Conservation (phyloP, 1,140 invertebrate species). For the Temnothorax curvispinosus region DNA sequence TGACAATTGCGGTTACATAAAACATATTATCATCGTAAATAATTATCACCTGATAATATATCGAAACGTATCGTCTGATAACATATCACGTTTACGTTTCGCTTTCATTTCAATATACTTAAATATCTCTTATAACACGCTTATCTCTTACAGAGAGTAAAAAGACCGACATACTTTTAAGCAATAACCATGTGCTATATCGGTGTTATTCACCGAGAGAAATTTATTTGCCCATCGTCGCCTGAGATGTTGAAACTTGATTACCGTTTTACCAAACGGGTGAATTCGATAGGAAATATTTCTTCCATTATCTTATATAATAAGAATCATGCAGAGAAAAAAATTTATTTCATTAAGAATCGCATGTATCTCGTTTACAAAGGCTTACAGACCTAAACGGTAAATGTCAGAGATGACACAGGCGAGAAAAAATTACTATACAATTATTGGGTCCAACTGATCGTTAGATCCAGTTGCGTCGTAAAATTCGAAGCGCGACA, state of each 20-base stretch:
- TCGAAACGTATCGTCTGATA: not conserved
- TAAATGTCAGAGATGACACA: not conserved
- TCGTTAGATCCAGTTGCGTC: conserved; percentile 12
- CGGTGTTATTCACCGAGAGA: not conserved
- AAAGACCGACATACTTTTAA: not conserved
- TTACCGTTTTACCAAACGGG: not conserved
- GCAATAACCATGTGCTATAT: not conserved
- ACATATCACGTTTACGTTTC: not conserved
- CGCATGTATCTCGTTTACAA: not conserved
- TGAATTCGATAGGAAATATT: not conserved
- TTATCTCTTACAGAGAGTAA: not conserved
- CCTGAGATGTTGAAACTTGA: not conserved
- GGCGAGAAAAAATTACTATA: not conserved
- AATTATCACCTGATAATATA: not conserved
- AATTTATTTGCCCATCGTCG: not conserved
- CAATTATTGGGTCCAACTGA: not conserved
- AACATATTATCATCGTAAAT: not conserved
- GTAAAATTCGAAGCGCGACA: not conserved
- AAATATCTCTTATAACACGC: not conserved
- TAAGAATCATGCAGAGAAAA: not conserved
- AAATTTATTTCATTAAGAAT: not conserved
- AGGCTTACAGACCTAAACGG: not conserved
- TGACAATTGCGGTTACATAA: not conserved
- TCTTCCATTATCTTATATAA: not conserved
- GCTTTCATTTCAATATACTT: not conserved